These are phyloP conservation scores for Cataglyphis albicans DNA, from an alignment of 2,888 invertebrate species.

Conservation along the genomic window DNA sequence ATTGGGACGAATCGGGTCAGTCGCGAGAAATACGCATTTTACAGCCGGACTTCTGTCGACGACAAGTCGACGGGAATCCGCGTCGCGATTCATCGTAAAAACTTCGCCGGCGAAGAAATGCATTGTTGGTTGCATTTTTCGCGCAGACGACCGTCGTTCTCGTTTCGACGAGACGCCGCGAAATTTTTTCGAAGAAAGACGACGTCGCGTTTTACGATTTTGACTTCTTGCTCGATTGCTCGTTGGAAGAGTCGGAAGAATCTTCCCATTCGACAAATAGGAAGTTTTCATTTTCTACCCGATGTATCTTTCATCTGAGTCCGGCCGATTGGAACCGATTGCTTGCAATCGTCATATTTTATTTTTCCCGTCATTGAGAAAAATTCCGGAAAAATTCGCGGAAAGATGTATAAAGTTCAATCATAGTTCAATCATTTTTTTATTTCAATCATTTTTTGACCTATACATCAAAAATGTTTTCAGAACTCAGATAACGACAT, in stretches of 20 bases:
- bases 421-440: neutral
- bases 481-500: neutral
- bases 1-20: constrained; percentile 62
- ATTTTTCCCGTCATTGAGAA: constrained; percentile 9
- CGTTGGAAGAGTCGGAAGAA: neutral
- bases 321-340: constrained; percentile 27
- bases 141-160: neutral
- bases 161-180: constrained; percentile 8
- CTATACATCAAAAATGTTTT: neutral
- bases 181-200: constrained; percentile 24
- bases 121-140: constrained; percentile 25
- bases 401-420: neutral
- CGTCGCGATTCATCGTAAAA: constrained; percentile 52
- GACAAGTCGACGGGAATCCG: constrained; percentile 42
- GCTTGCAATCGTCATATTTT: constrained; percentile 8
- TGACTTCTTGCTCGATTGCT: constrained; percentile 26
- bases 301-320: constrained; percentile 5
- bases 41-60: constrained; percentile 57
- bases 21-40: constrained; percentile 46
- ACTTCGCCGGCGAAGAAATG: constrained; percentile 45
- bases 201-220: constrained; percentile 37
- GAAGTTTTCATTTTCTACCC: constrained; percentile 24
- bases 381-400: neutral
- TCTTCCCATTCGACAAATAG: neutral
- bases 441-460: neutral